phyloP scores from a whole-genome alignment of 2,888 invertebrate genomes.

The Ormyrus rosae region DNA sequence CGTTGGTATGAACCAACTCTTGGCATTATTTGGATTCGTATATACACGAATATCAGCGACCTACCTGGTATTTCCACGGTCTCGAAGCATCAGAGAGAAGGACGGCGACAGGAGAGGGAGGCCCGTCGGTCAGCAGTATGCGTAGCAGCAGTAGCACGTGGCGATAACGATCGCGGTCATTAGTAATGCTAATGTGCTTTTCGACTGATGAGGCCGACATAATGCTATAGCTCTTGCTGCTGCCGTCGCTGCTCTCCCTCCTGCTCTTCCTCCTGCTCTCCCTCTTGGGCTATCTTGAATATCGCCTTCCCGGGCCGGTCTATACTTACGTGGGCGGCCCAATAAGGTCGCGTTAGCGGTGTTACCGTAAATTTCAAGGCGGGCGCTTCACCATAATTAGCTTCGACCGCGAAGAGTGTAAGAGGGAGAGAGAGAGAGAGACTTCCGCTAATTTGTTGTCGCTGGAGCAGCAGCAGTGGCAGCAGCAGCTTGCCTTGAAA shows the following conservation, averaged over 20 bases:
- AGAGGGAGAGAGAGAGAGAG: not conserved
- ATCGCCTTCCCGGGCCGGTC: conserved; percentile 2
- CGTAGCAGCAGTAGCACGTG: conserved; percentile 64
- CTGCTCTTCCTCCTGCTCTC: conserved; percentile 13
- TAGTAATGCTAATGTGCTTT: conserved; percentile 74
- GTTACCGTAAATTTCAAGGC: conserved; percentile 51
- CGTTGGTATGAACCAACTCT: not conserved
- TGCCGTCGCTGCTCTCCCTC: conserved; percentile 21
- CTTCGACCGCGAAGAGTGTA: conserved; percentile 45
- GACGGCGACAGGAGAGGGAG: not conserved
- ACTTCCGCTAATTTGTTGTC: conserved; percentile 50
- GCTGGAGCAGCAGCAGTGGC: not conserved
- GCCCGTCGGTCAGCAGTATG: not conserved
- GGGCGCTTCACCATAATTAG: conserved; percentile 48
- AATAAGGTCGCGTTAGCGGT: conserved; percentile 34
- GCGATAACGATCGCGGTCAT: conserved; percentile 72
- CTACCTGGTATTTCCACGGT: not conserved
- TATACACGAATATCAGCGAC: conserved; percentile 26
- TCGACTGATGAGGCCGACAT: conserved; percentile 70
- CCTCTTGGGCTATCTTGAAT: conserved; percentile 21
- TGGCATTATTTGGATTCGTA: conserved; percentile 39
- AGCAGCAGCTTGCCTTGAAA: conserved; percentile 8
- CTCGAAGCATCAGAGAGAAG: conserved; percentile 11
- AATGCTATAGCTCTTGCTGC: conserved; percentile 13
- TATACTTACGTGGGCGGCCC: conserved; percentile 21